phyloP scores from a whole-genome alignment of 1,140 invertebrate species.

The Papilio glaucus region DNA sequence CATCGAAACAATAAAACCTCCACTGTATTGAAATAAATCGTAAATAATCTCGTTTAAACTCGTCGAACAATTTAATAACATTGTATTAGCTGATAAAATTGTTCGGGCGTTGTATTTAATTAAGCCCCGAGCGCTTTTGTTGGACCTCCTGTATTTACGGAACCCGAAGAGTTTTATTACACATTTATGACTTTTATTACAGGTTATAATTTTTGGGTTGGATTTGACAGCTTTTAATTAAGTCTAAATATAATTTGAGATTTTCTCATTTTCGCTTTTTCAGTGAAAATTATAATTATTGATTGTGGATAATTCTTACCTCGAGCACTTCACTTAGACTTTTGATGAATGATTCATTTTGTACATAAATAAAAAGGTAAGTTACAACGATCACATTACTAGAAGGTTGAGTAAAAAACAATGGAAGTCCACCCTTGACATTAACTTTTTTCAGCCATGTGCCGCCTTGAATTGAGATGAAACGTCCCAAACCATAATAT shows the following conservation, averaged over 20 bases:
- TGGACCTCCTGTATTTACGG: constrained; percentile 43
- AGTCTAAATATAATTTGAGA: constrained; percentile 18
- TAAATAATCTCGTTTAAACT: constrained; percentile 55
- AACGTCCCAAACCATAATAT: too few relatives aligned
- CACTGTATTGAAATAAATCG: constrained; percentile 51
- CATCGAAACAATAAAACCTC: constrained; percentile 54
- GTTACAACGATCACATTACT: too few relatives aligned
- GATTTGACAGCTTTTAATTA: constrained; percentile 22
- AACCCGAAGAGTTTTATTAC: constrained; percentile 39
- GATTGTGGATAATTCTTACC: too few relatives aligned
- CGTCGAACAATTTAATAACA: constrained; percentile 67
- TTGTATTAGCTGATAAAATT: constrained; percentile 57
- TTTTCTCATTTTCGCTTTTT: constrained; percentile 2
- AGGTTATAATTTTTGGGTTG: constrained; percentile 47
- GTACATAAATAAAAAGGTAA: too few relatives aligned
- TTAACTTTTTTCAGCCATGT: too few relatives aligned
- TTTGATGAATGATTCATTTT: too few relatives aligned
- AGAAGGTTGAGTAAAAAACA: too few relatives aligned
- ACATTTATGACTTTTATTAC: constrained; percentile 45
- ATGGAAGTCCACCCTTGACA: too few relatives aligned
- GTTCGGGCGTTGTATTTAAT: constrained; percentile 66
- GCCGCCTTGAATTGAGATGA: too few relatives aligned
- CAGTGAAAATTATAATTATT: background rate
- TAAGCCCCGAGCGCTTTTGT: constrained; percentile 56
- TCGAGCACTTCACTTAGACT: too few relatives aligned